These are phyloP conservation scores for Brachypalpus laphriformis DNA, from an alignment of 2,888 invertebrate genomes.

Conservation along the genomic window DNA sequence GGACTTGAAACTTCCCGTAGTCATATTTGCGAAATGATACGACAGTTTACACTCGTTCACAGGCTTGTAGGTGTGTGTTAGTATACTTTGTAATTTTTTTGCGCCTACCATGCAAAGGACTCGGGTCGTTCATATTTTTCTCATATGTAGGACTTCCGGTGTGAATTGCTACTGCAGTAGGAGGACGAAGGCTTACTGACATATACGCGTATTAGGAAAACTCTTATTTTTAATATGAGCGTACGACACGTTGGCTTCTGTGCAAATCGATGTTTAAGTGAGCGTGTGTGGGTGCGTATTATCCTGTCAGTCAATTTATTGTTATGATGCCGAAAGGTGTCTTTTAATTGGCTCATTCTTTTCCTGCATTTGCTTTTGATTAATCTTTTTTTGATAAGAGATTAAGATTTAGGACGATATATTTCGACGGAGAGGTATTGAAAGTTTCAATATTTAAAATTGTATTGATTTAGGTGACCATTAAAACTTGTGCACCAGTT, in stretches of 20 bases:
- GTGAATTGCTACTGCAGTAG: conserved; percentile 37
- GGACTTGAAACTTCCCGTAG: conserved; percentile 62
- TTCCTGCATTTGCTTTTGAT: neutral
- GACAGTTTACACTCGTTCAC: conserved; percentile 44
- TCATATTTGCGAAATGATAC: conserved; percentile 53
- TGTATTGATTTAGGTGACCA: too few species aligned
- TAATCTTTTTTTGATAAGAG: neutral
- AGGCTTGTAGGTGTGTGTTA: neutral
- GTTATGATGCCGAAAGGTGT: conserved; percentile 48
- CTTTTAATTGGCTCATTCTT: conserved; percentile 44
- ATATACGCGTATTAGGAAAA: conserved; percentile 1
- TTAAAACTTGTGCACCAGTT: too few species aligned
- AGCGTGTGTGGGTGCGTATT: conserved; percentile 56
- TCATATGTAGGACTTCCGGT: conserved; percentile 52
- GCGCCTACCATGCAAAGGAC: conserved; percentile 27
- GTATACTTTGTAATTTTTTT: conserved; percentile 14
- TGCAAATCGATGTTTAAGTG: conserved; percentile 64
- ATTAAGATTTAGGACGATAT: neutral
- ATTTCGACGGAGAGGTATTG: too few species aligned
- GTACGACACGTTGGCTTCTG: conserved; percentile 17
- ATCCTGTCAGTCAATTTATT: conserved; percentile 67
- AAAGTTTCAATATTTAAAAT: too few species aligned
- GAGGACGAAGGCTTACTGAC: neutral
- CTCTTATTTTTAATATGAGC: conserved; percentile 36
- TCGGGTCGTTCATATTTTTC: conserved; percentile 3